Evolutionary conservation across 2,113 vertebrate genomes (phyloP).

Genomic region (Dermatemys mawii): DNA sequence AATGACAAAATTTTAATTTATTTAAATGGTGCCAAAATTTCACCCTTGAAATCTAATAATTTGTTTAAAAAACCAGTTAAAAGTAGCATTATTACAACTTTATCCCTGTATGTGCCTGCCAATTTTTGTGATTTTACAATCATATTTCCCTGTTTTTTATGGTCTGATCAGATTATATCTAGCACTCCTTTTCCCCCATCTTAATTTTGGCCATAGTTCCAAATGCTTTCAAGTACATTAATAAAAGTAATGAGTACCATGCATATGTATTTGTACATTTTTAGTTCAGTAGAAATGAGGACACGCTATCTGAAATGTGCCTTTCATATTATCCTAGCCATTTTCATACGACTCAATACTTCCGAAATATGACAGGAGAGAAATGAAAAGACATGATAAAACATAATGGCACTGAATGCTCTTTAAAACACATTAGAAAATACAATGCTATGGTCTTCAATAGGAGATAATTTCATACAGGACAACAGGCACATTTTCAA

Average conservation of each 20-base stretch:
- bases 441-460: accelerated
- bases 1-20: background rate
- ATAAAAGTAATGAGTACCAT: background rate
- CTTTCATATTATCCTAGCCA: background rate
- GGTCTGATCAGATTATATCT: background rate
- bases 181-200: background rate
- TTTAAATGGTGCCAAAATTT: background rate
- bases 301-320: background rate
- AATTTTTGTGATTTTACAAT: background rate
- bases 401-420: accelerated
- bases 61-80: background rate
- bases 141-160: background rate
- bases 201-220: background rate
- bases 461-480: accelerated
- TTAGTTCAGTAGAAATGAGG: background rate
- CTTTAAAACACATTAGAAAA: background rate
- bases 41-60: background rate
- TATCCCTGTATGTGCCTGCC: background rate
- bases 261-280: background rate
- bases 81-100: background rate
- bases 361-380: background rate
- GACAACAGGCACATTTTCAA: background rate
- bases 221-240: accelerated
- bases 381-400: background rate
- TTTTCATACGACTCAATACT: background rate